These are phyloP conservation scores for Sebastes flavidus DNA, from an alignment of 2,797 vertebrate genomes.

Conservation along the genomic window DNA sequence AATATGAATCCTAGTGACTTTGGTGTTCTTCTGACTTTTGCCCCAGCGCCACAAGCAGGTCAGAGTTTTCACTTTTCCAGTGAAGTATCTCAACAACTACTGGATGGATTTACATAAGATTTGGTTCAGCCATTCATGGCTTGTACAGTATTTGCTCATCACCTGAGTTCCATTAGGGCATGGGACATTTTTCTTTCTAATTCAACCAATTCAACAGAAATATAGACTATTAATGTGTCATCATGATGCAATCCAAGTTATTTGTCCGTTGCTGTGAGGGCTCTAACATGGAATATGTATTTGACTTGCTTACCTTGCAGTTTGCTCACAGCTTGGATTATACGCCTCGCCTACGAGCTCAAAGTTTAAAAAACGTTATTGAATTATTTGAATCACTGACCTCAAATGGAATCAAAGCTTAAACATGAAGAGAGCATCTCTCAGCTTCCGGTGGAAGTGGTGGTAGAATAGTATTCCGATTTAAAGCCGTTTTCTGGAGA, in stretches of 20 bases:
- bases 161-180: background rate
- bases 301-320: background rate
- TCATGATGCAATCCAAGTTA: background rate
- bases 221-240: background rate
- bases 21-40: no score
- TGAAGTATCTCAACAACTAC: no score
- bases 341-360: background rate
- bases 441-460: background rate
- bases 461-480: background rate
- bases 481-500: background rate
- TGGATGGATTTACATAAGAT: no score
- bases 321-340: background rate
- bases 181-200: background rate
- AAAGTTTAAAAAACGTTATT: background rate
- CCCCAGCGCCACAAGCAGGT: no score
- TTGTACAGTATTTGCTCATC: background rate
- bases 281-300: background rate
- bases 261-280: background rate
- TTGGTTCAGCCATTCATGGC: no score
- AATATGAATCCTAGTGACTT: no score
- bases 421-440: background rate
- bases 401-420: background rate
- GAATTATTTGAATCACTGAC: conserved; percentile 2
- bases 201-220: background rate
- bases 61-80: no score